Conservation (phyloP, 2,113 vertebrate genomes). For the Phocoena phocoena region DNA sequence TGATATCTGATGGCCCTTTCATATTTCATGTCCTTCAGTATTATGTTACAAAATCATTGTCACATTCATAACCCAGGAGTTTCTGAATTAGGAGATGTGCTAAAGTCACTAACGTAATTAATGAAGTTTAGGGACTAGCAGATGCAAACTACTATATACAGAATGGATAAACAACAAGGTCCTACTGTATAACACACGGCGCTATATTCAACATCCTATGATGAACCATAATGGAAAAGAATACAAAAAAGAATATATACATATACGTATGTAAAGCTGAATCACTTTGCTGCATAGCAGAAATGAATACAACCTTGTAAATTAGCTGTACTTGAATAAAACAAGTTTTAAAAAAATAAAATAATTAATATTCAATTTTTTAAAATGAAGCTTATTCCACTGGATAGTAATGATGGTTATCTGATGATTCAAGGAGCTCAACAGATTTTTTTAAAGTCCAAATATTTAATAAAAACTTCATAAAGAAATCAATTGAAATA, state of each 20-base stretch:
- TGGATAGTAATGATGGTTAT: not conserved
- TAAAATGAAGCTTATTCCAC: not conserved
- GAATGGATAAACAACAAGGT: not conserved
- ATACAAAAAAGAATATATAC: not conserved
- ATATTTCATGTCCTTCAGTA: not conserved
- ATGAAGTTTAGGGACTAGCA: not conserved
- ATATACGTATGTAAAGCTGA: not conserved
- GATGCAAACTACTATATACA: not conserved
- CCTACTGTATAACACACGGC: not conserved
- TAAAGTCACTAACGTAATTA: not conserved
- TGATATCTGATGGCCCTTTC: not conserved
- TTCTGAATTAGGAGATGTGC: not conserved
- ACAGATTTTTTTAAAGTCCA: not conserved
- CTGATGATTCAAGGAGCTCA: not conserved
- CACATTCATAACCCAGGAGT: not conserved
- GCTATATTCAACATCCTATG: not conserved
- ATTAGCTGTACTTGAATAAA: not conserved
- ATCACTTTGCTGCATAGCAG: not conserved
- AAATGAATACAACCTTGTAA: not conserved
- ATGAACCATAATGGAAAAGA: not conserved
- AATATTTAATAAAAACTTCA: not conserved
- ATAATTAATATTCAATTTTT: not conserved
- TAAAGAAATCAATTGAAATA: not conserved
- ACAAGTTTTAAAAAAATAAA: not conserved
- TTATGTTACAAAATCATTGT: not conserved